A percentile compares a stretch with the other conserved stretches of the same genome.
phyloP scores from a whole-genome alignment of 2,888 invertebrate genomes.

The Chrysina gloriosa region DNA sequence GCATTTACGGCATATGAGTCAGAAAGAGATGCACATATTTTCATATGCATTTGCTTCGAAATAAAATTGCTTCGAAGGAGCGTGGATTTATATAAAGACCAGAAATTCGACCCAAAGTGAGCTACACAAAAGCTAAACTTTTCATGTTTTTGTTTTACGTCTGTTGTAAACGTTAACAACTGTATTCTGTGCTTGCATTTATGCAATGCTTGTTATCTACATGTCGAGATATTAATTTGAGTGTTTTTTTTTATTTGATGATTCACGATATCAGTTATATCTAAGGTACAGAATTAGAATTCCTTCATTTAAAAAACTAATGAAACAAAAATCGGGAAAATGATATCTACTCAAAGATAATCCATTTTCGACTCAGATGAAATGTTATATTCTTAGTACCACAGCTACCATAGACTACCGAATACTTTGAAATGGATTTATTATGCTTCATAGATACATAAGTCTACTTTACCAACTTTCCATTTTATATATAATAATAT shows the following conservation, averaged over 20 bases:
- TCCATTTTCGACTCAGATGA: too few relatives aligned
- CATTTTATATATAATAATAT: too few relatives aligned
- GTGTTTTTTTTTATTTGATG: background rate
- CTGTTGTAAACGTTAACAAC: background rate
- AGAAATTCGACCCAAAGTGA: background rate
- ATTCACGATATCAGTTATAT: too few relatives aligned
- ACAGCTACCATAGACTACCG: too few relatives aligned
- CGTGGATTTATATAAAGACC: conserved; percentile 1
- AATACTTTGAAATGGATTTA: too few relatives aligned
- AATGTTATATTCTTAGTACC: too few relatives aligned
- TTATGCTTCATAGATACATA: too few relatives aligned
- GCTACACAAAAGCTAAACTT: background rate
- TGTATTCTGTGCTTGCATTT: background rate
- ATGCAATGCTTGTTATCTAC: background rate
- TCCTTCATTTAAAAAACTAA: too few relatives aligned
- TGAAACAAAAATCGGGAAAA: too few relatives aligned
- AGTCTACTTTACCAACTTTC: too few relatives aligned
- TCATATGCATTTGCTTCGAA: background rate
- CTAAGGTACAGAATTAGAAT: too few relatives aligned
- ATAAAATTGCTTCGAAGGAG: background rate
- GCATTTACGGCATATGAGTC: background rate
- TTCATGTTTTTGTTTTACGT: background rate
- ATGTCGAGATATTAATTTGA: background rate
- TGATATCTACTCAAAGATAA: too few relatives aligned
- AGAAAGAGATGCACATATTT: background rate